Evolutionary conservation across 92 coral and sea anemone genomes (phyloP).

Genomic region (Palythoa grandis): DNA sequence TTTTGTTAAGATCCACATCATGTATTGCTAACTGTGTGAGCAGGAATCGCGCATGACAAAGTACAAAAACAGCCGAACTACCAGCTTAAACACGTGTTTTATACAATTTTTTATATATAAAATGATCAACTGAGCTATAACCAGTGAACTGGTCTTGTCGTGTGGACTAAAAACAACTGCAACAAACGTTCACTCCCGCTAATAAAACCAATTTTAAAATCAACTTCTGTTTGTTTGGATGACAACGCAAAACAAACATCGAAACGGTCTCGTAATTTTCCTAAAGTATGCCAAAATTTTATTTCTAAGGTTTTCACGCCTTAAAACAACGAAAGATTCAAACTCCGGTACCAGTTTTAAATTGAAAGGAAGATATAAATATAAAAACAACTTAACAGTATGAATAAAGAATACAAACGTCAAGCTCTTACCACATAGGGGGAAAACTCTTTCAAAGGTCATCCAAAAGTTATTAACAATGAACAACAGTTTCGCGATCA

Average conservation of each 20-base stretch:
- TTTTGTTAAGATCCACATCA: neutral
- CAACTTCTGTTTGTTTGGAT: neutral
- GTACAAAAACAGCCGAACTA: neutral
- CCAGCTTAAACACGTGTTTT: constrained; percentile 28
- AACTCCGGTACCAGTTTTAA: constrained; percentile 25
- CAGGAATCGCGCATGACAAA: neutral
- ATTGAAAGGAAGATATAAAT: neutral
- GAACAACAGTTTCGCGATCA: neutral
- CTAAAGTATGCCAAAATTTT: neutral
- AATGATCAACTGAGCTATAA: neutral
- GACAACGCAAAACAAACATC: neutral
- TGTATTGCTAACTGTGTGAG: neutral
- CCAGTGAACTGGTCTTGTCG: neutral
- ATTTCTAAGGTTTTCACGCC: neutral
- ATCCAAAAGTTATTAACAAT: constrained; percentile 14
- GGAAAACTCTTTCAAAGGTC: neutral
- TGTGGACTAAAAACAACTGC: neutral
- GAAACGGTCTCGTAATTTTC: neutral
- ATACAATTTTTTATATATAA: neutral
- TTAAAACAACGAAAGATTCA: neutral
- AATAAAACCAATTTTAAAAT: neutral
- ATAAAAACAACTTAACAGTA: neutral
- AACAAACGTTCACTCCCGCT: neutral
- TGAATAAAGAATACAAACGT: neutral
- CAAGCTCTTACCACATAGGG: neutral